These are phyloP conservation scores for Stegostoma tigrinum DNA, from an alignment of 2,113 vertebrate genomes.

Conservation along the genomic window DNA sequence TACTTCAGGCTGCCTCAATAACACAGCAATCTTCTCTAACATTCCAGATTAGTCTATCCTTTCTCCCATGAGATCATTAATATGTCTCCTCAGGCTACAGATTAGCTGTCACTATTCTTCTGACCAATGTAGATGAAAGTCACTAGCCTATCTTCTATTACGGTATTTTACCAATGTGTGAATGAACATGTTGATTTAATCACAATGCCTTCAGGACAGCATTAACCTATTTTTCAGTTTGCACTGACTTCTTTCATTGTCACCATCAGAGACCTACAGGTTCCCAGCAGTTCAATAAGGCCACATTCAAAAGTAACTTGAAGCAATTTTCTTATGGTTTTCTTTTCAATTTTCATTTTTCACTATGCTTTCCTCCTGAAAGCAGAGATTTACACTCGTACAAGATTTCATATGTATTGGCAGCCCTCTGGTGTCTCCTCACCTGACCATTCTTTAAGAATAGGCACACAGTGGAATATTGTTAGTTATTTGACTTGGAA, in stretches of 20 bases:
- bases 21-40: not conserved
- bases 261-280: not conserved
- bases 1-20: not conserved
- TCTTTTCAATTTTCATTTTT: not conserved
- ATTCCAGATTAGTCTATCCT: slow-evolving; percentile 23
- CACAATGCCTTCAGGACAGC: not conserved
- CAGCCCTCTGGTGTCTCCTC: not conserved
- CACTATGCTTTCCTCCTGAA: not conserved
- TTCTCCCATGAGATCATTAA: slow-evolving; percentile 4
- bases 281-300: not conserved
- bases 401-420: not conserved
- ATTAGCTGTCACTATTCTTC: not conserved
- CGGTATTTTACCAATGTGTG: not conserved
- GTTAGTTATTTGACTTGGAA: not conserved
- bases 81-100: slow-evolving; percentile 8
- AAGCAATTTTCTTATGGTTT: not conserved
- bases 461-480: not conserved
- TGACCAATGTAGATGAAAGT: not conserved
- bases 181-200: not conserved
- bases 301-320: not conserved
- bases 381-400: not conserved
- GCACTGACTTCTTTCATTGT: slow-evolving; percentile 14
- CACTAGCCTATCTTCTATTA: not conserved
- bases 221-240: slow-evolving; percentile 34
- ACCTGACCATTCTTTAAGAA: not conserved